Percentiles rank a stretch among this genome's conserved stretches.
Evolutionary conservation across 2,113 vertebrate genomes (phyloP).

Genomic region (Perca fluviatilis): DNA sequence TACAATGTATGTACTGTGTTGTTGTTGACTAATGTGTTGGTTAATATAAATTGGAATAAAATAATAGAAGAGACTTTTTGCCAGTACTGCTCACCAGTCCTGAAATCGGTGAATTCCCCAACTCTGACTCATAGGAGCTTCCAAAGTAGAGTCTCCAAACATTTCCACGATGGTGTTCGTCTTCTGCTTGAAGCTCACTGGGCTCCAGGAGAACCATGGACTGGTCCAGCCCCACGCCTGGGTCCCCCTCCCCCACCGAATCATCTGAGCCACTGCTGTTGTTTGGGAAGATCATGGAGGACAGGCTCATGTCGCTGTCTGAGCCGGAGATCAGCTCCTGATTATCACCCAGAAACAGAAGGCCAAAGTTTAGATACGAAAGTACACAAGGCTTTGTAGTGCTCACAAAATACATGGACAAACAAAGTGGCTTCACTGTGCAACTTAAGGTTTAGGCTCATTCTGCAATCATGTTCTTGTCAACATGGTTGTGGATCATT

Average conservation of each 20-base stretch:
- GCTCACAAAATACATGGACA: not conserved
- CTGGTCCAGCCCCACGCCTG: conserved; percentile 85
- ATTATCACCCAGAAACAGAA: conserved; percentile 18
- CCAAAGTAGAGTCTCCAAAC: conserved; percentile 97
- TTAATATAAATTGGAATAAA: not conserved
- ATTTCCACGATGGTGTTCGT: conserved; percentile 81
- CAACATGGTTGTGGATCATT: conserved; percentile 8
- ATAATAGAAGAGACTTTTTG: not conserved
- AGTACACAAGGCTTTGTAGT: not conserved
- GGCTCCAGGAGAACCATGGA: conserved; percentile 88
- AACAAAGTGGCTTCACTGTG: conserved; percentile 6
- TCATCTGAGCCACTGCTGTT: conserved; percentile 95
- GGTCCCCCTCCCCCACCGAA: conserved; percentile 89
- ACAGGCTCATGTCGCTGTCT: conserved; percentile 95
- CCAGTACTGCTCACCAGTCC: conserved; percentile 84
- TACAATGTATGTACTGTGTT: too few species aligned
- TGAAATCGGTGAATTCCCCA: conserved; percentile 88
- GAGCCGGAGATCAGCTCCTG: conserved; percentile 92
- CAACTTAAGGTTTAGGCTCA: not conserved
- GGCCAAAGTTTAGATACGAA: not conserved
- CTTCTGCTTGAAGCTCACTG: conserved; percentile 86
- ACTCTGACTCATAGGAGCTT: conserved; percentile 95
- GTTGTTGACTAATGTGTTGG: not conserved
- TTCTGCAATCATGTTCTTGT: conserved; percentile 34
- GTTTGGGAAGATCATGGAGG: conserved; percentile 96